These are phyloP conservation scores for Setophaga coronata DNA, from an alignment of 2,113 vertebrate species.

Conservation along the genomic window DNA sequence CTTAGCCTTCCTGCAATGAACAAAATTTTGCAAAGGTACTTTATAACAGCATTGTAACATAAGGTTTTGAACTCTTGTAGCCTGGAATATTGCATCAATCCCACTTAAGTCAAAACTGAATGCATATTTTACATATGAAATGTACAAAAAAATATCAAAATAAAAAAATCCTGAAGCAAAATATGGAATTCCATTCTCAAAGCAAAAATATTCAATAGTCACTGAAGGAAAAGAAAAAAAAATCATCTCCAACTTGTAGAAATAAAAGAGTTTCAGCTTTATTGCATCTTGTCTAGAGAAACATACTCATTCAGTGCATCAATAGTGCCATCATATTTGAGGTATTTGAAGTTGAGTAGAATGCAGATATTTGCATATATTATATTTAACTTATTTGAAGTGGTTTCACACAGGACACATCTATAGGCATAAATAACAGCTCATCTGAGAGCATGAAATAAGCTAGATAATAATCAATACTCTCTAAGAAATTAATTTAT, in stretches of 20 bases:
- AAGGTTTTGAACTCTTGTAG: background rate
- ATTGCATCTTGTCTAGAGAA: background rate
- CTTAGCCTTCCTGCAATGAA: background rate
- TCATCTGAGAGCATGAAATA: background rate
- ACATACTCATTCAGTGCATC: background rate
- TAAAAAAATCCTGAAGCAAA: background rate
- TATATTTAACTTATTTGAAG: slow-evolving; percentile 43
- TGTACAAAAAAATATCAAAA: background rate
- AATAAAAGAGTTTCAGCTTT: background rate
- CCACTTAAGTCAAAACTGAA: background rate
- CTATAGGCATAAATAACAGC: slow-evolving; percentile 19
- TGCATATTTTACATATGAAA: background rate
- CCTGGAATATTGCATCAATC: background rate
- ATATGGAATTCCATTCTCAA: background rate
- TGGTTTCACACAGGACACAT: slow-evolving; percentile 30
- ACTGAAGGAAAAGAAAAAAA: background rate
- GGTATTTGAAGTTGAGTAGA: background rate
- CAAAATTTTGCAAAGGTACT: background rate
- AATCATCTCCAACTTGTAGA: background rate
- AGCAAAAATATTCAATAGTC: background rate
- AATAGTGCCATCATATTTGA: background rate
- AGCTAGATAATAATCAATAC: slow-evolving; percentile 37
- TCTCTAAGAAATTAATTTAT: background rate
- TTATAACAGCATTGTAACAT: background rate
- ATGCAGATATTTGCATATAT: slow-evolving; percentile 25